Percentiles rank a stretch among this genome's conserved stretches.
Evolutionary conservation across 2,888 invertebrate genomes (phyloP).

Genomic region (Pheosia gnoma): DNA sequence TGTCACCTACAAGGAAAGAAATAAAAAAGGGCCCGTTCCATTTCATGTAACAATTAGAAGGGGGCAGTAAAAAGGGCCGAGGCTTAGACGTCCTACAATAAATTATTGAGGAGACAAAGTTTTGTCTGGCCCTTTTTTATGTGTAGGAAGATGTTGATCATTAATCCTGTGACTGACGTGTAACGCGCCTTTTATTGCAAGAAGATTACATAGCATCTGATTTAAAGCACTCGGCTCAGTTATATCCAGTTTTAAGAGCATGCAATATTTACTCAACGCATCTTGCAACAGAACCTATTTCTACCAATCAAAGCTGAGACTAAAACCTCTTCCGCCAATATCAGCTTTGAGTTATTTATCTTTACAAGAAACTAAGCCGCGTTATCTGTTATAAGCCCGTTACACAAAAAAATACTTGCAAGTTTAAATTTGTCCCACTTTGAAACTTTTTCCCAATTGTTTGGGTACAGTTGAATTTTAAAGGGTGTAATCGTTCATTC

Average conservation of each 20-base stretch:
- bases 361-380: too few species aligned
- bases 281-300: too few species aligned
- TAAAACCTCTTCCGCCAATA: too few species aligned
- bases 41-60: slow-evolving; percentile 65
- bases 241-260: slow-evolving; percentile 10
- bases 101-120: slow-evolving; percentile 67
- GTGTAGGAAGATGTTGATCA: slow-evolving; percentile 48
- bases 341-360: too few species aligned
- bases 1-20: slow-evolving; percentile 55
- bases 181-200: slow-evolving; percentile 53
- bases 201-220: slow-evolving; percentile 47
- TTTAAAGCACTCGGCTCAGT: slow-evolving; percentile 43
- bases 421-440: slow-evolving; percentile 28
- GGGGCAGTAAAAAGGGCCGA: slow-evolving; percentile 51
- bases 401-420: slow-evolving; percentile 39
- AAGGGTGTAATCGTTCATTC: slow-evolving; percentile 39
- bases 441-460: slow-evolving; percentile 20
- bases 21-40: slow-evolving; percentile 50
- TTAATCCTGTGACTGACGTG: slow-evolving; percentile 56
- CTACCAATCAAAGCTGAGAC: too few species aligned
- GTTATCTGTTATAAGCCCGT: not conserved
- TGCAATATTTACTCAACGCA: too few species aligned
- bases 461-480: slow-evolving; percentile 31
- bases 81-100: slow-evolving; percentile 54
- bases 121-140: slow-evolving; percentile 54